phyloP scores from a whole-genome alignment of 2,113 vertebrate genomes.

The Hippolais icterina region DNA sequence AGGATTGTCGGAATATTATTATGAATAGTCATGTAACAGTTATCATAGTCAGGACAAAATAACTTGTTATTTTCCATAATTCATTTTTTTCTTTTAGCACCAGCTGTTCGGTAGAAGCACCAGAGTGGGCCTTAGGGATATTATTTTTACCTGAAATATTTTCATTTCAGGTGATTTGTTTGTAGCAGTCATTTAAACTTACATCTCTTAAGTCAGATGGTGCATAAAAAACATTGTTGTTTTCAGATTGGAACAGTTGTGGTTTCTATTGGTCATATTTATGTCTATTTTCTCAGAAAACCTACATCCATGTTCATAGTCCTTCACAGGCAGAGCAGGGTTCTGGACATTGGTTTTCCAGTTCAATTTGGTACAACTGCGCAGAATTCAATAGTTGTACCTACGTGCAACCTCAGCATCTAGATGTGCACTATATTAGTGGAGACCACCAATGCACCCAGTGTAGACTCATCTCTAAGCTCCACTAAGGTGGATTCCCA shows the following conservation, averaged over 20 bases:
- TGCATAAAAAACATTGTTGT: neutral
- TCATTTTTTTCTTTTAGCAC: neutral
- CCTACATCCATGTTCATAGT: accelerated
- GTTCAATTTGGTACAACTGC: neutral
- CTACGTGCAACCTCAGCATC: neutral
- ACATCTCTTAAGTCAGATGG: neutral
- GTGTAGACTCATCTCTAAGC: neutral
- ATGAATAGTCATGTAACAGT: neutral
- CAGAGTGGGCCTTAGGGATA: neutral
- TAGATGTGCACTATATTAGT: neutral
- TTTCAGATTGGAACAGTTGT: neutral
- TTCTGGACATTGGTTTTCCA: neutral
- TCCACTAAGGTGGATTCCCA: neutral
- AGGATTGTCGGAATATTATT: neutral
- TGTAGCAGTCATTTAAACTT: neutral
- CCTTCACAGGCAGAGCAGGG: neutral
- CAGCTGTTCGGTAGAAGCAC: neutral
- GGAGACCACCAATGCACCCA: neutral
- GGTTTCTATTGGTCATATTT: neutral
- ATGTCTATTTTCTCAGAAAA: neutral
- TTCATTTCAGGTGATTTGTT: neutral
- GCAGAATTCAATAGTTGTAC: neutral
- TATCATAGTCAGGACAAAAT: neutral
- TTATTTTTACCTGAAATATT: neutral
- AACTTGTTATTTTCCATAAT: neutral